Conservation (phyloP, 2,888 invertebrate species). For the Diadromus collaris region DNA sequence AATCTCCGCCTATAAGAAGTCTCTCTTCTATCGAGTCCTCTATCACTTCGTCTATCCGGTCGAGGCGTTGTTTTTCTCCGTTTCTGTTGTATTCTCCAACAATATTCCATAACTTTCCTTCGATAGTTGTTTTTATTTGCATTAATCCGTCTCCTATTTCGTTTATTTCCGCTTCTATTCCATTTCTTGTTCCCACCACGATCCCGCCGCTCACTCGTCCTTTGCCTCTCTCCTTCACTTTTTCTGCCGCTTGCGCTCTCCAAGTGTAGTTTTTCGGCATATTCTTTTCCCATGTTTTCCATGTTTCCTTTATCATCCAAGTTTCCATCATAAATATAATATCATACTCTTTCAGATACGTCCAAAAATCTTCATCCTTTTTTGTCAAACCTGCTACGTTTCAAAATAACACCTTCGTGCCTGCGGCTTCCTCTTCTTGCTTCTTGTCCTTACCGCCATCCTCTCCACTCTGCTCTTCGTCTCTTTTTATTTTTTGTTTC, state of each 20-base stretch:
- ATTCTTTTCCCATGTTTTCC: constrained; percentile 8
- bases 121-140: not conserved
- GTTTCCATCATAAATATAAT: constrained; percentile 33
- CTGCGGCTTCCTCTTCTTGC: not conserved
- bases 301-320: constrained; percentile 35
- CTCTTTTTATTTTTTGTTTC: not conserved
- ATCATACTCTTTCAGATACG: constrained; percentile 4
- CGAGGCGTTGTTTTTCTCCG: constrained; percentile 3
- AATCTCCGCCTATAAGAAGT: constrained; percentile 15
- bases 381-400: constrained; percentile 27
- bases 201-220: constrained; percentile 37
- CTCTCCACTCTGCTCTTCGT: not conserved
- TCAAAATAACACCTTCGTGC: constrained; percentile 17
- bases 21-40: constrained; percentile 11
- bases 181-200: constrained; percentile 11
- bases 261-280: constrained; percentile 29
- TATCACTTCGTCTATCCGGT: not conserved
- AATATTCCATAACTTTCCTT: not conserved
- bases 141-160: not conserved
- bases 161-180: constrained; percentile 21
- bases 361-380: constrained; percentile 28
- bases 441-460: not conserved
- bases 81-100: constrained; percentile 4
- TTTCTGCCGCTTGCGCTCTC: constrained; percentile 16
- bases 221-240: constrained; percentile 33